Evolutionary conservation across 2,888 invertebrate species (phyloP).

Genomic region (Synergus gifuensis): DNA sequence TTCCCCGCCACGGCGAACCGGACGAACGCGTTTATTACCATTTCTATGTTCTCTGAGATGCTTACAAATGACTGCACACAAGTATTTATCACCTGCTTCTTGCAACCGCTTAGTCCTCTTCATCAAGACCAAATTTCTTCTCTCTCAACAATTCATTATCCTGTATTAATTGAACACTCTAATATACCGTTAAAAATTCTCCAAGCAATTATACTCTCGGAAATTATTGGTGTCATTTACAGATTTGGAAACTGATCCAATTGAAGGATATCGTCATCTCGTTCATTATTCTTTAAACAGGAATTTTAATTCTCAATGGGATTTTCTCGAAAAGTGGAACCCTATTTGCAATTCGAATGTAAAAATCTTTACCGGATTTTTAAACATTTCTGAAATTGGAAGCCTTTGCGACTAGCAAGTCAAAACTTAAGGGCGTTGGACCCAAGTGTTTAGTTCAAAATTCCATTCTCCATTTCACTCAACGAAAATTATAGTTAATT

Average conservation of each 20-base stretch:
- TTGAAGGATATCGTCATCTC: neutral
- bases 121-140: slow-evolving; percentile 26
- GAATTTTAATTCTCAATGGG: neutral
- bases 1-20: slow-evolving; percentile 20
- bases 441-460: too few relatives aligned
- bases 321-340: too few relatives aligned
- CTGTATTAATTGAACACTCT: slow-evolving; percentile 3
- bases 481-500: too few relatives aligned
- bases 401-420: too few relatives aligned
- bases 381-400: too few relatives aligned
- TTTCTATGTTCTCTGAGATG: slow-evolving; percentile 36
- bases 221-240: neutral
- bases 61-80: slow-evolving; percentile 41
- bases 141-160: slow-evolving; percentile 16
- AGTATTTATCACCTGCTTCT: slow-evolving; percentile 39
- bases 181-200: neutral
- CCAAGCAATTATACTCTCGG: neutral
- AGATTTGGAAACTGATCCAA: neutral
- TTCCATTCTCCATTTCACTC: too few relatives aligned
- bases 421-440: too few relatives aligned
- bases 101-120: slow-evolving; percentile 13
- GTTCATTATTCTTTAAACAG: neutral
- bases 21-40: slow-evolving; percentile 41
- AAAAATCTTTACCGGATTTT: too few relatives aligned
- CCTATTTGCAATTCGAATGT: too few relatives aligned